Evolutionary conservation across 2,797 vertebrate genomes (phyloP), one percentile per base, ranked within the genome.

Genomic region (Perodicticus potto): DNA sequence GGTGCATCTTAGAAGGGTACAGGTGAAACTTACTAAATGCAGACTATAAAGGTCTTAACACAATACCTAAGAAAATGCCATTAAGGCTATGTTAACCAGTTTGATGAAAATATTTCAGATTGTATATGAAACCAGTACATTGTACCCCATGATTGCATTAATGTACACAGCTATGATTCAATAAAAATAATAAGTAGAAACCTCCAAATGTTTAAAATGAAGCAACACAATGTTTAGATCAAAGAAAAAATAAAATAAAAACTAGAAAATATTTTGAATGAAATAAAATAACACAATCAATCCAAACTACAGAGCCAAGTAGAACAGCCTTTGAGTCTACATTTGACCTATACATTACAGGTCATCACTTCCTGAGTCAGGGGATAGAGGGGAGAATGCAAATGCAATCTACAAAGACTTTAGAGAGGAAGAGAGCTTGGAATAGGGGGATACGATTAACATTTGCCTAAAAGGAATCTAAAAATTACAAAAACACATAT

Each of bases 201-300:
- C 22, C 67, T 77, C 19, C 40, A 78, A 57, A 73, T 11, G 53
- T 73, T 78, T 9, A 10, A 78, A 88, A 83, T 87, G 91, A 82
- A 96, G 55, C 16, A 87, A 55, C 86, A 70, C 37, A 76, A 27
- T 25, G 22, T 45, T 43, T 84, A 32, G 37, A 34, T 74, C 37
- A 86, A 77, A 72, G 14, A 82, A 63, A 29, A 87, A 93, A 74
- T 86, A 25, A 96, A 86, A 93, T 67, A 61, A 25, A 93, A 77
- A 55, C 55, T 65, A 84, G 53, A 83, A 53, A n/a, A 69, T 22
- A 69, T 25, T 69, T 82, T 43, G 7, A 63, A 96, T 22, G 45
- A 87, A 87, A 37, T 70, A 45, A 90, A 86, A 93, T 27, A 59
- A 13, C 20, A 57, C 23, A 27, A 16, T 14, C 61, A 6, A 17